A percentile compares a stretch with the other conserved stretches of the same genome.
Conservation (phyloP, 2,113 vertebrate genomes). For the Cephalopterus ornatus region DNA sequence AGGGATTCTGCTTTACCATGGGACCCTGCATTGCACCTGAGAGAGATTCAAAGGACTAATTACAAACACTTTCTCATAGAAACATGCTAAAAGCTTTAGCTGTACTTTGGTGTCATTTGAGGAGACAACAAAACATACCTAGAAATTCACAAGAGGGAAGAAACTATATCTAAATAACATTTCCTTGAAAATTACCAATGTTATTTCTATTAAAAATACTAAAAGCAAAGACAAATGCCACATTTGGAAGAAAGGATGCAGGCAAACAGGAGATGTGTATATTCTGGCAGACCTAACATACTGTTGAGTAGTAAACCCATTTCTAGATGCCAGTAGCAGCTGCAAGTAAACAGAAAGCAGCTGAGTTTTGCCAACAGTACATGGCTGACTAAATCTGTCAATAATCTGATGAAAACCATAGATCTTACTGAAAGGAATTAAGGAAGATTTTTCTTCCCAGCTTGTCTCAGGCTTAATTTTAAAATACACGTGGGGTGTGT, state of each 20-base stretch:
- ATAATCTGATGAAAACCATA: conserved; percentile 49
- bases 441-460: conserved; percentile 10
- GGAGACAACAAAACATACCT: neutral
- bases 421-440: conserved; percentile 31
- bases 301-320: neutral
- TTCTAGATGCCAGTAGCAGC: neutral
- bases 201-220: neutral
- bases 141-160: neutral
- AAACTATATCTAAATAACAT: neutral
- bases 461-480: neutral
- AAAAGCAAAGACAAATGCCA: neutral
- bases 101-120: neutral
- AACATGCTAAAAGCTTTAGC: neutral
- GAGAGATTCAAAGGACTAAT: neutral
- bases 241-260: neutral
- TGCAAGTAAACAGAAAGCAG: conserved; percentile 19
- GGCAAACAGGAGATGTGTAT: neutral
- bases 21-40: neutral
- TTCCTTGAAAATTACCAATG: neutral
- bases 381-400: conserved; percentile 10
- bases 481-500: neutral
- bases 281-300: neutral
- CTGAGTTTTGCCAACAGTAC: conserved; percentile 15
- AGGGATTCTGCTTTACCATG: neutral
- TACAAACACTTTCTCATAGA: neutral